Evolutionary conservation across 30 jellyfish, hydroid and myxozoan genomes (phyloP), one percentile per base, ranked within the genome.

Genomic region (Cassiopea xamachana): DNA sequence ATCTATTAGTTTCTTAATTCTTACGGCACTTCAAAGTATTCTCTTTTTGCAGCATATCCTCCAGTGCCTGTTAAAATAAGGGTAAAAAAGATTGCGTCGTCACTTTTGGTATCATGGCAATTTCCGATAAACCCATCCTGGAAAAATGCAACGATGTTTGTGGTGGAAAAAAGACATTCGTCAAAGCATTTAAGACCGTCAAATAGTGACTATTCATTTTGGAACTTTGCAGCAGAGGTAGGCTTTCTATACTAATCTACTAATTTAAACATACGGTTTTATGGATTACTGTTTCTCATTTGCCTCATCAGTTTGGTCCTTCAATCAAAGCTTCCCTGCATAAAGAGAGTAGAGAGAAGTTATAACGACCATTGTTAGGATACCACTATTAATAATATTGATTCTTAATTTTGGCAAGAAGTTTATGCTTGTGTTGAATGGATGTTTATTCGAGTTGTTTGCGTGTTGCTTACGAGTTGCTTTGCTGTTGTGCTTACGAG

Each of bases 171-270:
- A 0, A 48, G 89, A 18, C 89, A 60, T 2, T 9, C 81, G 17
- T 39, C 89, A 27, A 80, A 46, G 39, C 50, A 18, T 45, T 39
- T 58, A 17, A 62, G 80, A 68, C 89, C 89, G 9, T 51, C 89
- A 9, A 58, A 45, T 39, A 2, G 49, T 61, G 89, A 80, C 16
- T 80, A 14, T 12, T 49, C 89, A 1, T 60, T 80, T 50, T 80
- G 89, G 89, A 51, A 55, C 4, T 68, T n/a, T 14, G 89, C 59
- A 59, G 89, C 80, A 15, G 64, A 80, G 89, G 89, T 80, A 18
- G 19, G 64, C 14, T 18, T 12, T 2, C 39, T 27, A 27, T 27
- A 27, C 39, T 27, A 27, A 27, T 27, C 39, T 27, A 27, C 39
- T 27, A 27, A 27, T 27, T 27, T 27, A 27, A 27, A 27, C 39